phyloP scores from a whole-genome alignment of 2,113 vertebrate genomes.

The Isurus oxyrinchus region DNA sequence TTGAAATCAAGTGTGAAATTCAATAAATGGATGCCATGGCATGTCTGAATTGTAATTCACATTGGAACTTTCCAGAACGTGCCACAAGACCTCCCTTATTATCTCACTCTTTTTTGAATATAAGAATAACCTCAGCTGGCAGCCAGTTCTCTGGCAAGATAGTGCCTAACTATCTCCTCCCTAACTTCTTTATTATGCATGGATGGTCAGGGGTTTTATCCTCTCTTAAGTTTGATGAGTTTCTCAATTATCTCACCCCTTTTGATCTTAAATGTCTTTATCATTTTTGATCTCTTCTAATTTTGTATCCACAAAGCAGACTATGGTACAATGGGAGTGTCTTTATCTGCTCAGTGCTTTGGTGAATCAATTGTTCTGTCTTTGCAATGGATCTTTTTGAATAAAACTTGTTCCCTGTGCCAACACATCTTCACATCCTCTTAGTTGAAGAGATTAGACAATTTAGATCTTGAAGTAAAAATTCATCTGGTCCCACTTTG shows the following conservation, averaged over 20 bases:
- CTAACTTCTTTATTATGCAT: neutral
- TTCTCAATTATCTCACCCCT: neutral
- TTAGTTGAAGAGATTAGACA: neutral
- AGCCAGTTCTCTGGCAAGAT: neutral
- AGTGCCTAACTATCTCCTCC: neutral
- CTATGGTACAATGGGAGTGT: neutral
- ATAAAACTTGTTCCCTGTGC: neutral
- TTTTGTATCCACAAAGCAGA: neutral
- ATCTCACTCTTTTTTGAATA: neutral
- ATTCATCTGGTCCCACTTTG: neutral
- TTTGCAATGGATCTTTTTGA: neutral
- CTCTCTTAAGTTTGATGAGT: neutral
- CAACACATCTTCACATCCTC: neutral
- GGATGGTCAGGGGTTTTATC: neutral
- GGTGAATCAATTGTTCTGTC: neutral
- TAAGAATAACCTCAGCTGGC: neutral
- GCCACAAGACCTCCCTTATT: neutral
- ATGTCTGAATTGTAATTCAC: too few species aligned
- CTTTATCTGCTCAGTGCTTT: neutral
- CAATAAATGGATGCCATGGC: too few species aligned
- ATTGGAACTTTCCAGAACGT: too few species aligned
- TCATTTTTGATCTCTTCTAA: neutral
- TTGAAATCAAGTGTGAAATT: too few species aligned
- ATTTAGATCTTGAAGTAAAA: neutral
- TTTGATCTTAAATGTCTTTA: neutral